Evolutionary conservation across 2,113 vertebrate genomes (phyloP), one percentile per base, ranked within the genome.

Genomic region (Syngnathoides biaculeatus): DNA sequence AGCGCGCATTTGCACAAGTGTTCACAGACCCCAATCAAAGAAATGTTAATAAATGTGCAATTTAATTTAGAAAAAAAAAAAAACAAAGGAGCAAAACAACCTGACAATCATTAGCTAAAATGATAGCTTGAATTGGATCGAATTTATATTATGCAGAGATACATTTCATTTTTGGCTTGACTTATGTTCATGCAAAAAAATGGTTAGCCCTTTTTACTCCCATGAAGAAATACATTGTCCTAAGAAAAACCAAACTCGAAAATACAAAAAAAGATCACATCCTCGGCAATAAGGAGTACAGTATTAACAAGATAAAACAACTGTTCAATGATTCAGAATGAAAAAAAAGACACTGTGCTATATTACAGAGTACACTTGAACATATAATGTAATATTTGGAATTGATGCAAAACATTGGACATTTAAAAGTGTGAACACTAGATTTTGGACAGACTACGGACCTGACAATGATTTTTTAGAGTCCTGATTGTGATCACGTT

Each of bases 121-220:
- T 27, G 14, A 15, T 17, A 27, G 14, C 24, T 56, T 57, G 26
- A 26, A 27, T 15, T 27, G 22, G 26, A 56, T 17, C 15, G 26
- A 8, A 57, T 57, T 24, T 26, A 24, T 27, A 50, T 56, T 56
- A 48, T 27, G 14, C 15, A 3, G 8, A 2, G 17, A 19, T 40
- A 15, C 0, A 27, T 53, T 60, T n/a, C 0, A 65, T 78, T 70
- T 85, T 86, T 89, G 83, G 73, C 45, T 73, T 80, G 39, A 62
- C 71, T 69, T 77, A 61, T 50, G 61, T 72, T 62, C 57, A 61
- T 7, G 17, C 71, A 12, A 53, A 12, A 53, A 55, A 57, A 39
- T 55, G 12, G 64, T 74, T 22, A 79, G 69, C 79, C 79, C 77
- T 78, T 84, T 84, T 60, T 73, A 17, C 55, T 66, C 57, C 38